Base-by-base conservation (phyloP, 2,888 invertebrate genomes). In the Sarcophaga rosellei region DNA sequence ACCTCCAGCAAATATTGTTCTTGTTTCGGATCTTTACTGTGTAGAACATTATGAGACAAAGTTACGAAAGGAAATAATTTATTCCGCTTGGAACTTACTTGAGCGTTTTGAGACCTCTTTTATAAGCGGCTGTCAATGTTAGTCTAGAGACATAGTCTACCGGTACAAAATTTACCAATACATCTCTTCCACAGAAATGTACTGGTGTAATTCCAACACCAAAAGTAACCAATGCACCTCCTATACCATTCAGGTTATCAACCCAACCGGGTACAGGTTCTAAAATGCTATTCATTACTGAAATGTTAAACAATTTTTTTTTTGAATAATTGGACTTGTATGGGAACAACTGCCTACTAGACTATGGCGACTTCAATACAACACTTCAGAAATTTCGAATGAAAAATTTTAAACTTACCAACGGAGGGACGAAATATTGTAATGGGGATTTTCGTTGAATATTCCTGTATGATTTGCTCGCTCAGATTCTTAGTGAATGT, bases 211-310 rank as follows among this genome's bases (percentile, higher is more conserved):
- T 94, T 15, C 98, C 95, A 73, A 91, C 96, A 0, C 96, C 96
- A 75, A 95, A 94, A 0, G 96, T 97, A 0, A 96, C 92, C 84
- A 97, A 90, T 73, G 97, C 92, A 0, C 95, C 98, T 62, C 96
- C 95, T 0, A 98, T 98, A 0, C 99, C 99, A 91, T 98, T 98
- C 88, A 97, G 96, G 91, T 98, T 99, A 90, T 99, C 98, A 15
- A 97, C 94, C 98, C 98, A 99, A 0, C 98, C 98, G 0, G 94
- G 93, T 0, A 95, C 84, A 0, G 97, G 97, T n/a, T 96, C 96
- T 1, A 92, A 91, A 0, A 94, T 84, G 8, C 96, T 94, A 0
- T 95, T 94, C 78, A 96, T 94, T 1, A 96, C 96, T 96, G 59
- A 20, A 73, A 15, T 6, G 4, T 8, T 23, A 72, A 57, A n/a